phyloP scores from a whole-genome alignment of 2,888 invertebrate species.

The Micoletzkya japonica region DNA sequence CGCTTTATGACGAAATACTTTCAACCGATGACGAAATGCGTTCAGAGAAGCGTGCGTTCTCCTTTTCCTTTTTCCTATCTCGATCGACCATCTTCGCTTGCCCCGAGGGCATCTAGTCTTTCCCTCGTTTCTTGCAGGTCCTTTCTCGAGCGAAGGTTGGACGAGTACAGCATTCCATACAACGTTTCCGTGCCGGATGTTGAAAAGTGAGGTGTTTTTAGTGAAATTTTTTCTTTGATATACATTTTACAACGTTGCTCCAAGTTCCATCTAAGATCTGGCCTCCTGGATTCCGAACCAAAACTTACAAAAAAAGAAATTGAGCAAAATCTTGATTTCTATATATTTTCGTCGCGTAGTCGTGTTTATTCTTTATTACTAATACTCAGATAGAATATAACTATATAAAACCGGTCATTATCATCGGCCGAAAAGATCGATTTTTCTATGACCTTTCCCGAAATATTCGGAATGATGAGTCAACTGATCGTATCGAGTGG shows the following conservation, averaged over 20 bases:
- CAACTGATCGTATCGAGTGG: no score
- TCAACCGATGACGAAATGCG: no score
- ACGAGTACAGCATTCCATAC: conserved; percentile 38
- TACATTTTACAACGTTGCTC: not conserved
- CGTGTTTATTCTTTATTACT: not conserved
- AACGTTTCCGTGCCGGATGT: conserved; percentile 54
- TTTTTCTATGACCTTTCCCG: no score
- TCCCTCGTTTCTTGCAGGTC: conserved; percentile 17
- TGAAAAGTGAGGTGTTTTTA: conserved; percentile 38
- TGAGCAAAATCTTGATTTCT: no score
- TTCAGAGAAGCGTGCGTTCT: not conserved
- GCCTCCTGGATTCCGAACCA: no score
- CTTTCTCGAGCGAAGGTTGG: conserved; percentile 33
- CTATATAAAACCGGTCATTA: no score
- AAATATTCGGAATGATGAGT: no score
- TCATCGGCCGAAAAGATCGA: no score
- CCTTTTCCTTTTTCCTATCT: not conserved
- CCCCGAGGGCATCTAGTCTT: not conserved
- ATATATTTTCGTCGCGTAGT: not conserved
- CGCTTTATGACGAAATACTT: no score
- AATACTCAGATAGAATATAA: no score
- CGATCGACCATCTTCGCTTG: not conserved
- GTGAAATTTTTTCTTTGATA: not conserved
- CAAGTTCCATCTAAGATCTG: no score
- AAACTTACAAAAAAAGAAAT: no score